A percentile compares a stretch with the other conserved stretches of the same genome.
Conservation (phyloP, 1,140 invertebrate genomes). For the Samia ricini region DNA sequence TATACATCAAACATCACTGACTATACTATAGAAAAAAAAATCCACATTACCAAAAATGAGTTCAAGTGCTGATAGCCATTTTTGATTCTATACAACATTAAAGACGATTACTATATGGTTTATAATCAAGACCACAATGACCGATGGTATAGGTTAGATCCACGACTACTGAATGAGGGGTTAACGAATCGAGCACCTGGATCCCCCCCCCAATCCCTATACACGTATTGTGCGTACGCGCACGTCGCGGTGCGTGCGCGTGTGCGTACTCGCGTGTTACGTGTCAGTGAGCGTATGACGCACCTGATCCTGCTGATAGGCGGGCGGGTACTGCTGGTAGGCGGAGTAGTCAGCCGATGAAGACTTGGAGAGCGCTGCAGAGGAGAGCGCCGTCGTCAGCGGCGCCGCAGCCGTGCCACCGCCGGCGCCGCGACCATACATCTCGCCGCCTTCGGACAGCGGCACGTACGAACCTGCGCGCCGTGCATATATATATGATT, state of each 20-base stretch:
- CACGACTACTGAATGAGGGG: no score
- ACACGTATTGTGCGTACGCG: neutral
- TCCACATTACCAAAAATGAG: no score
- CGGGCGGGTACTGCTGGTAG: slow-evolving; percentile 77
- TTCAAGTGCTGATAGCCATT: no score
- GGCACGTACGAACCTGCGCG: slow-evolving; percentile 67
- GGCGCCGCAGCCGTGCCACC: slow-evolving; percentile 57
- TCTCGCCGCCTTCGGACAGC: slow-evolving; percentile 70
- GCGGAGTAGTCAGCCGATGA: slow-evolving; percentile 71
- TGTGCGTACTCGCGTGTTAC: slow-evolving; percentile 12
- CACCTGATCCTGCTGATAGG: slow-evolving; percentile 77
- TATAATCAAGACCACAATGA: no score
- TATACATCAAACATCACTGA: no score
- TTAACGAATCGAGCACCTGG: no score
- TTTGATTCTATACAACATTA: no score
- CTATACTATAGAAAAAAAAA: no score
- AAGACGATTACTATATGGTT: no score
- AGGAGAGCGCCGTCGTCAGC: slow-evolving; percentile 61
- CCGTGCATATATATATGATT: neutral
- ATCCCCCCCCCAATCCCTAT: no score
- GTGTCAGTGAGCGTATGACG: slow-evolving; percentile 12
- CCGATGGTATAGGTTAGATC: no score
- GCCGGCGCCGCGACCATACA: slow-evolving; percentile 69
- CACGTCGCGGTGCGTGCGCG: neutral
- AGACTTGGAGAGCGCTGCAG: slow-evolving; percentile 67